phyloP scores from a whole-genome alignment of 2,888 invertebrate species.

The Aspidiotus rigidus region DNA sequence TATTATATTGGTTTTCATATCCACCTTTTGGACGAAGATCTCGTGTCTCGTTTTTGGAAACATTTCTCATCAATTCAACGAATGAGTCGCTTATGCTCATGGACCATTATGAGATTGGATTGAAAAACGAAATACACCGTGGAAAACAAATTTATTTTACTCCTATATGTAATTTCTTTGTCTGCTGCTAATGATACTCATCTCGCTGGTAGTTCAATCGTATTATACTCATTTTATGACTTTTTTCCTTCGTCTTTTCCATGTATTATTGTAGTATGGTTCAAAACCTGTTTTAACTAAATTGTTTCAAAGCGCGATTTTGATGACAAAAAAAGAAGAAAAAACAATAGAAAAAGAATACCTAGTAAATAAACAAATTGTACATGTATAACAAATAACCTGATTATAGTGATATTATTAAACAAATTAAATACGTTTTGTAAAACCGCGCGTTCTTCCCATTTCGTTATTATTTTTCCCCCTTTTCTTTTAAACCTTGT shows the following conservation, averaged over 20 bases:
- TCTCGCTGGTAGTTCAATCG: constrained; percentile 15
- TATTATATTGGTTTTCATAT: no score
- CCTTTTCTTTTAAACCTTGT: no score
- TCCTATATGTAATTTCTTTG: neutral
- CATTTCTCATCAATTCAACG: no score
- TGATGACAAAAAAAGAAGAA: neutral
- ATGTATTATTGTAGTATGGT: constrained; percentile 6
- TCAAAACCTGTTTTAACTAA: constrained; percentile 21
- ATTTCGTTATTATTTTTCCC: no score
- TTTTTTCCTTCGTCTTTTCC: constrained; percentile 8
- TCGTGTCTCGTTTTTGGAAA: no score
- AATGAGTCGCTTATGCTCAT: no score
- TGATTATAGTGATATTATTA: constrained; percentile 27
- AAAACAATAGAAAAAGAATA: neutral
- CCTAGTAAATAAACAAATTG: constrained; percentile 15
- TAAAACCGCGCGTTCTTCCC: neutral
- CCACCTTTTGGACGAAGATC: no score
- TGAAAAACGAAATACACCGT: neutral
- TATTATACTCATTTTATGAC: constrained; percentile 16
- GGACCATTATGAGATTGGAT: neutral
- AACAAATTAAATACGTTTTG: constrained; percentile 26
- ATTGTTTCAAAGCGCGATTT: constrained; percentile 25
- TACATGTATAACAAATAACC: constrained; percentile 28
- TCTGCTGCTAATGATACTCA: constrained; percentile 20
- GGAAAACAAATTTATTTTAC: neutral